phyloP scores from a whole-genome alignment of 1,140 invertebrate genomes.

The Eufriesea mexicana region DNA sequence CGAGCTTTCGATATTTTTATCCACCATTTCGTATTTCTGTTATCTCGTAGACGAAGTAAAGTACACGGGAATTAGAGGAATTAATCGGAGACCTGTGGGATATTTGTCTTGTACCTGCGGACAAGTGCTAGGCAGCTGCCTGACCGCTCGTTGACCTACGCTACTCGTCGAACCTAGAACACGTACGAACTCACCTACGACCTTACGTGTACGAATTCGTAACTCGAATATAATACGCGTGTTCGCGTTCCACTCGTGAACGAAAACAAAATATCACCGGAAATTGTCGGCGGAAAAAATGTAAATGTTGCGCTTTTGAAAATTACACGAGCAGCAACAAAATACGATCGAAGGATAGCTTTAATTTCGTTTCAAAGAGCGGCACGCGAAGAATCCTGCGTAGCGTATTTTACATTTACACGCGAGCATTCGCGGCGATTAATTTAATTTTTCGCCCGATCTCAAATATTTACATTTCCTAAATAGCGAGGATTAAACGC shows the following conservation, averaged over 20 bases:
- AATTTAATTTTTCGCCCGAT: constrained; percentile 19
- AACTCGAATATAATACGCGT: not conserved
- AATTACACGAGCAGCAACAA: not conserved
- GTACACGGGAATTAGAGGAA: too few relatives aligned
- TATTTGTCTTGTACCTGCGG: not conserved
- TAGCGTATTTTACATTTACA: not conserved
- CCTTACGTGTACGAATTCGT: not conserved
- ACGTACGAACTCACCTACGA: too few relatives aligned
- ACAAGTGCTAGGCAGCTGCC: not conserved
- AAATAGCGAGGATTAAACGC: constrained; percentile 29
- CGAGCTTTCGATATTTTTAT: too few relatives aligned
- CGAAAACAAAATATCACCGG: not conserved
- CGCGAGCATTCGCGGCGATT: not conserved
- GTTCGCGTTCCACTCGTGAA: not conserved
- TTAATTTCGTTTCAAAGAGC: not conserved
- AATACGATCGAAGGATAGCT: not conserved
- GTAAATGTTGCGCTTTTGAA: not conserved
- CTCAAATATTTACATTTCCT: constrained; percentile 34
- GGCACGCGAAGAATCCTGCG: not conserved
- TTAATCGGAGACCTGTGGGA: not conserved
- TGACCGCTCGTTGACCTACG: not conserved
- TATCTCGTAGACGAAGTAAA: too few relatives aligned
- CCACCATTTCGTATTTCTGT: too few relatives aligned
- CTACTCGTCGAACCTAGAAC: not conserved
- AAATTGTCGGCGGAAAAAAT: not conserved